A percentile compares a stretch with the other conserved stretches of the same genome.
Conservation (phyloP, 1,140 invertebrate species). For the Potamilus streckersoni region DNA sequence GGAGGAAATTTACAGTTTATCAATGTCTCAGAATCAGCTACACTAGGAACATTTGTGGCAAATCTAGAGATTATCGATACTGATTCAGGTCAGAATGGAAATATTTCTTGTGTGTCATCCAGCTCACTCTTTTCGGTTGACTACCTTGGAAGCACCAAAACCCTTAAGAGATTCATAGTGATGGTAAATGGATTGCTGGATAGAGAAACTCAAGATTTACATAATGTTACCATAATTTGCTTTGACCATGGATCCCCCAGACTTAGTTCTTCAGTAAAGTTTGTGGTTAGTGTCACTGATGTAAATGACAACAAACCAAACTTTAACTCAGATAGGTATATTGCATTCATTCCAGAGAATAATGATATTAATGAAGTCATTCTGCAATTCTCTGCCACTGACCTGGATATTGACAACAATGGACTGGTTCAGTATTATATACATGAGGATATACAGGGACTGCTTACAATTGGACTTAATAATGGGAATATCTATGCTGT, state of each 20-base stretch:
- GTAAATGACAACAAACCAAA: conserved; percentile 79
- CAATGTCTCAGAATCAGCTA: conserved; percentile 35
- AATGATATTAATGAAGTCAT: conserved; percentile 77
- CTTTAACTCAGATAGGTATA: conserved; percentile 82
- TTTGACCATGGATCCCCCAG: conserved; percentile 45
- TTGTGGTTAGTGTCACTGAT: conserved; percentile 46
- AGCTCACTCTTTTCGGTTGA: no score
- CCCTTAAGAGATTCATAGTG: conserved; percentile 33
- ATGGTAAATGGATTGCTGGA: conserved; percentile 36
- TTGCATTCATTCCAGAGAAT: conserved; percentile 84
- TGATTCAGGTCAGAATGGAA: conserved; percentile 38
- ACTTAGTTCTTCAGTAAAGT: conserved; percentile 34
- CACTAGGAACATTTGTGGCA: conserved; percentile 36
- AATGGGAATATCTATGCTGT: conserved; percentile 47
- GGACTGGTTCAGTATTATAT: conserved; percentile 82
- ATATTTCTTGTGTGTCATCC: conserved; percentile 22
- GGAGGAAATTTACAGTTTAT: conserved; percentile 55
- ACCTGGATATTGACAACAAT: conserved; percentile 90
- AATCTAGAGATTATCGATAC: conserved; percentile 40
- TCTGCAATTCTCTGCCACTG: conserved; percentile 80
- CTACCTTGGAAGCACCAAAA: no score
- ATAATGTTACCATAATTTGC: conserved; percentile 46
- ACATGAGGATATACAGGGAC: conserved; percentile 30
- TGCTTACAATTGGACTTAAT: conserved; percentile 39
- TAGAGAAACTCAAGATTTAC: conserved; percentile 34